These are phyloP conservation scores for Thera obeliscata DNA, from an alignment of 2,888 invertebrate species.

Conservation along the genomic window DNA sequence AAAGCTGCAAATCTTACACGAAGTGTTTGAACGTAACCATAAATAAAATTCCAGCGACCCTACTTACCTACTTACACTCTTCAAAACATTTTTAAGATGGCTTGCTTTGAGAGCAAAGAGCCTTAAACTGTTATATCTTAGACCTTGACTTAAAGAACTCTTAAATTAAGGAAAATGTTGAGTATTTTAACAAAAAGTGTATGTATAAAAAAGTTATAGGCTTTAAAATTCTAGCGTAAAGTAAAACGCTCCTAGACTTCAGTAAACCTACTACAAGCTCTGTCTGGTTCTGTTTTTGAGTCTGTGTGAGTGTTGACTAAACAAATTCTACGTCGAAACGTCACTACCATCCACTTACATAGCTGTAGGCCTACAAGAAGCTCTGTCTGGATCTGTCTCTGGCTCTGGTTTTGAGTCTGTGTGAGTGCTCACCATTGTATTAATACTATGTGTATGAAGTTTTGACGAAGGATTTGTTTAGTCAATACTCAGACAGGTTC, in stretches of 20 bases:
- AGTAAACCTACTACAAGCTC: no score
- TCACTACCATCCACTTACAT: no score
- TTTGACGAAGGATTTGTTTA: no score
- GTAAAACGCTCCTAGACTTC: not conserved
- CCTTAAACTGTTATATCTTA: slow-evolving; percentile 14
- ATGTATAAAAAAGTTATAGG: slow-evolving; percentile 27
- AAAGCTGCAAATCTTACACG: not conserved
- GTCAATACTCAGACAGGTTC: no score
- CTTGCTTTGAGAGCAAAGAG: slow-evolving; percentile 7
- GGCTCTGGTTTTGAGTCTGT: no score
- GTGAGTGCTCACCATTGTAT: no score
- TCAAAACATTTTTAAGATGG: not conserved
- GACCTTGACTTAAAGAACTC: slow-evolving; percentile 7
- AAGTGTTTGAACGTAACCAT: not conserved
- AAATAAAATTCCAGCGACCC: not conserved
- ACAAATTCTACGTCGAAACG: no score
- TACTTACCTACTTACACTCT: not conserved
- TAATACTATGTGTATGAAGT: no score
- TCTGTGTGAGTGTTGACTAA: no score
- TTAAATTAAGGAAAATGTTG: slow-evolving; percentile 33
- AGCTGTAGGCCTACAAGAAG: no score
- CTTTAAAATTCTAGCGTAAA: slow-evolving; percentile 11
- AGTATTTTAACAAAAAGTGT: slow-evolving; percentile 24
- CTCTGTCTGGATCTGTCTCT: no score
- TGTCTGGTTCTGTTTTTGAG: no score